Evolutionary conservation across 2,888 invertebrate genomes (phyloP), one percentile per base, ranked within the genome.

Genomic region (Masnerella sp.): DNA sequence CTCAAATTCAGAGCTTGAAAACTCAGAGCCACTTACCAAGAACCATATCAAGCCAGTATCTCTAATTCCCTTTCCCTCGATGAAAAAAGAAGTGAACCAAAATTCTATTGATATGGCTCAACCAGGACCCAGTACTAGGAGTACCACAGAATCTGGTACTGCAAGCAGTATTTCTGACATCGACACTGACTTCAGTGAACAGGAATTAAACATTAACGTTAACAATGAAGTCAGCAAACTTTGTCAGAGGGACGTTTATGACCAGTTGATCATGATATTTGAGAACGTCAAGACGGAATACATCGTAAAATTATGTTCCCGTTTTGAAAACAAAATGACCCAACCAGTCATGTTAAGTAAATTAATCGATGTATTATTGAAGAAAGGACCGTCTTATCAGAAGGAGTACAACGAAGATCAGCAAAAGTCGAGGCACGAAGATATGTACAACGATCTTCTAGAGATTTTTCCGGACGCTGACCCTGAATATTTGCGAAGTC

Each of bases 381-480:
- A 4, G 5, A 45, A 69, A 2, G 69, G 74, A 1, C 12, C 28
- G 12, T 2, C 7, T 2, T 67, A 67, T 11, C 36, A 67, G n/a
- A 56, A 40, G 9, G 15, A 17, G 2, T 22, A 47, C 0, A 22
- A 7, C 2, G 47, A 58, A 2, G 40, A 49, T 30, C 22, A 43
- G 22, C 61, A 49, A 11, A 62, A 73, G 5, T 17, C 38, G n/a
- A 78, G 70, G 28, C 51, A 77, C 5, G 78, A 81, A 17, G 78
- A 78, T 0, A 67, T 79, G 1, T 80, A 77, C 49, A 78, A 78
- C 28, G 76, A 75, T 47, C 52, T 82, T 1, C 18, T 79, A 1
- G 79, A 74, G 7, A 82, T 84, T 18, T 81, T 85, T 38, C 83
- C 84, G 5, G 80, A 85, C n/a, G 83, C 83, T 2, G 80, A 83